Base-by-base conservation (phyloP, 2,888 invertebrate species). In the Elaeidobius kamerunicus region DNA sequence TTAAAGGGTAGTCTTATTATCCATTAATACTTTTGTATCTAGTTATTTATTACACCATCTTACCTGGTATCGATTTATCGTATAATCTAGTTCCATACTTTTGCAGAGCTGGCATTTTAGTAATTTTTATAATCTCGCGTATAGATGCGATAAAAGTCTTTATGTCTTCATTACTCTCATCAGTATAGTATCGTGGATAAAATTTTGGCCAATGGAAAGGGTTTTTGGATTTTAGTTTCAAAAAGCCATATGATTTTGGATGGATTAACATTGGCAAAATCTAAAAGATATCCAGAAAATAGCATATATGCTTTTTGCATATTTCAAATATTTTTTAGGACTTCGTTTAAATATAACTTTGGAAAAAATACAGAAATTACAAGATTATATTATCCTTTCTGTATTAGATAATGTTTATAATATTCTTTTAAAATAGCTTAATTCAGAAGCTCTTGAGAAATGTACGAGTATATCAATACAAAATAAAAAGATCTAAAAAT, bases 131-230 rank as follows among this genome's bases (percentile, higher is more conserved):
- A 1, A 76, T 74, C 62, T 75, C 74, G 57, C 79, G 76, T 7
- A 80, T 71, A 0, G 67, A 63, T 3, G 67, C 68, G 11, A 72
- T 65, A 49, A 72, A 65, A 2, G 70, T 67, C 52, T 63, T 66
- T 2, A 71, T 55, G 55, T 73, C 73, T 6, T 77, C 53, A 80
- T 75, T 60, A 76, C 81, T 59, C 75, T 77, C 75, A 63, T 84
- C 79, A 0, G 82, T 77, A 65, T 92, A 81, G 70, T 93, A 96
- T 67, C 88, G 88, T 0, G 90, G 86, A 60, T 89, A 81, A 45
- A 91, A 77, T n/a, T 79, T 73, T 0, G 92, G 90, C 62, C 84
- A 80, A 0, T 81, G 78, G 60, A 79, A 79, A 0, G 91, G 89
- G 68, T 91, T 82, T 52, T 75, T 81, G 9, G 83, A 85, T 63